Conservation (phyloP, 35 echinoderm and acorn worm species). For the Heliocidaris tuberculata region DNA sequence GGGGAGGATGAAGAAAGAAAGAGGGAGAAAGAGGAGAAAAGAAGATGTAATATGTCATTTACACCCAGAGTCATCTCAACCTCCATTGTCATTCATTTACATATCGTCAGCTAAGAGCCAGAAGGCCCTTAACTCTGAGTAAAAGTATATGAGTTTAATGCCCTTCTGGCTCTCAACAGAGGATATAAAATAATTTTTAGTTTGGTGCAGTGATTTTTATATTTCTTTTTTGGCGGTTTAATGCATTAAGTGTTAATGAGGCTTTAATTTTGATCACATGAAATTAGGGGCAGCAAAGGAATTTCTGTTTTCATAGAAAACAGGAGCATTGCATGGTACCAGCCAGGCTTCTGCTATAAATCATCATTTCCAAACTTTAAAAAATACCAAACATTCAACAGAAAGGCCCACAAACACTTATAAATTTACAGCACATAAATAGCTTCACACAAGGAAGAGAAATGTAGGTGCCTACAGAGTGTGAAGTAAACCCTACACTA, state of each 20-base stretch:
- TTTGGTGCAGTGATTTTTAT: no score
- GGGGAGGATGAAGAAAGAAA: no score
- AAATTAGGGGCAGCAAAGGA: not conserved
- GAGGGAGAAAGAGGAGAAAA: no score
- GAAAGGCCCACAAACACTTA: not conserved
- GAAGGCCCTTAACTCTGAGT: no score
- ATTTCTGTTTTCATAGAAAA: slow-evolving; percentile 5
- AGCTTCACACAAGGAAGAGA: not conserved
- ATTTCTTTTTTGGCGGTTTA: no score
- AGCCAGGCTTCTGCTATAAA: not conserved
- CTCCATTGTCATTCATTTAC: no score
- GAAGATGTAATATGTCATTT: no score
- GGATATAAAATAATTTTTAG: no score
- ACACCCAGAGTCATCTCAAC: no score
- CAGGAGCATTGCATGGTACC: not conserved
- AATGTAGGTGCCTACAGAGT: not conserved
- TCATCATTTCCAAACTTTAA: not conserved
- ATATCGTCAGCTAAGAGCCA: no score
- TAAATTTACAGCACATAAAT: not conserved
- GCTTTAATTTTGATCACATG: not conserved
- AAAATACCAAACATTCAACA: not conserved
- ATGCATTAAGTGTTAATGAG: not conserved
- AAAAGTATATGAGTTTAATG: no score
- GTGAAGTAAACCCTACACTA: not conserved
- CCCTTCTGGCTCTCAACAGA: no score